A percentile compares a stretch with the other conserved stretches of the same genome.
Evolutionary conservation across 2,888 invertebrate species (phyloP).

Genomic region (Pheosia tremula): DNA sequence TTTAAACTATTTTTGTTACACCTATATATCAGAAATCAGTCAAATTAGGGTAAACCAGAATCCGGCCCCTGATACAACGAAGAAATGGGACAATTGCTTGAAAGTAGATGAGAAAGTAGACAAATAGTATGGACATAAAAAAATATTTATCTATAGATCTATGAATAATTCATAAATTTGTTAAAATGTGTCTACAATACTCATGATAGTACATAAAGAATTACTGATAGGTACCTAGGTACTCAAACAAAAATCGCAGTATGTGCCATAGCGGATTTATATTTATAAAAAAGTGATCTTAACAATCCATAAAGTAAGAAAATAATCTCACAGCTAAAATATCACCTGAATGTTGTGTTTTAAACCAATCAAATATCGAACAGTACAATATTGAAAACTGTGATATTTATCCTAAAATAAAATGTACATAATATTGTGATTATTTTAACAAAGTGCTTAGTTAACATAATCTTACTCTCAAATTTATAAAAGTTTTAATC

Average conservation of each 20-base stretch:
- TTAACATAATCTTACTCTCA: background rate
- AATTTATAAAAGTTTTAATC: too few species aligned
- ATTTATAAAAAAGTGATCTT: slow-evolving; percentile 43
- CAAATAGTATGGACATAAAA: too few species aligned
- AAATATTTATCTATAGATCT: too few species aligned
- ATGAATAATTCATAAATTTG: too few species aligned
- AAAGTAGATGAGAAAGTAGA: too few species aligned
- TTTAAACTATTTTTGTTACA: too few species aligned
- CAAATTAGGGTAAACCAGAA: too few species aligned
- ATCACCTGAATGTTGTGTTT: slow-evolving; percentile 32
- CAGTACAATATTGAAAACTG: background rate
- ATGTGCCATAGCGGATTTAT: slow-evolving; percentile 48
- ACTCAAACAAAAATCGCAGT: slow-evolving; percentile 9
- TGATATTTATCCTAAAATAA: background rate
- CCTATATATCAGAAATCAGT: too few species aligned
- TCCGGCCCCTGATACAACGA: too few species aligned
- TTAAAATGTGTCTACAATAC: too few species aligned
- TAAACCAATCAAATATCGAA: slow-evolving; percentile 25
- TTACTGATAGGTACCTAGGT: background rate
- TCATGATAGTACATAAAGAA: too few species aligned
- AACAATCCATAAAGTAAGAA: slow-evolving; percentile 46
- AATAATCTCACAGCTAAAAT: slow-evolving; percentile 32
- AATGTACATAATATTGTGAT: background rate
- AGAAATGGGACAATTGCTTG: too few species aligned
- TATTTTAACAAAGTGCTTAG: background rate